phyloP scores from a whole-genome alignment of 2,888 invertebrate genomes.

The Lycaena phlaeas region DNA sequence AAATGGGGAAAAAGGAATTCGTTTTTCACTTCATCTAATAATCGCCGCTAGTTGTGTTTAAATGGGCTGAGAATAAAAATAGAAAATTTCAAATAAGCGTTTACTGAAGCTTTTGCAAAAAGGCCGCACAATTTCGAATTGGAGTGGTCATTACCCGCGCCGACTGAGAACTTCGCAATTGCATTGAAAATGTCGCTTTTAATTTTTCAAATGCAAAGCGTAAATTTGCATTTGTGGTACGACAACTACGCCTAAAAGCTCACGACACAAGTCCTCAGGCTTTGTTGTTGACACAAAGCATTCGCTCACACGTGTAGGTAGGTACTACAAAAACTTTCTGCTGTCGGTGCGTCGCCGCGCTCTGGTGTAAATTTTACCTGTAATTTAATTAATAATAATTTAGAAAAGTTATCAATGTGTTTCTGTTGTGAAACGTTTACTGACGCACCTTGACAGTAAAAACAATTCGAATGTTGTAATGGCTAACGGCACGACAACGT shows the following conservation, averaged over 20 bases:
- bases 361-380: slow-evolving; percentile 5
- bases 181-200: slow-evolving; percentile 68
- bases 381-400: not conserved
- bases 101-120: slow-evolving; percentile 52
- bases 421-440: too few species aligned
- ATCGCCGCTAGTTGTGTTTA: slow-evolving; percentile 15
- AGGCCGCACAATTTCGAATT: slow-evolving; percentile 48
- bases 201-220: slow-evolving; percentile 68
- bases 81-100: slow-evolving; percentile 46
- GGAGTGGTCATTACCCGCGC: slow-evolving; percentile 66
- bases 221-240: slow-evolving; percentile 61
- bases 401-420: too few species aligned
- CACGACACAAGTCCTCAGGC: slow-evolving; percentile 43
- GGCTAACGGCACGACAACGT: too few species aligned
- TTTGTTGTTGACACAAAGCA: slow-evolving; percentile 63
- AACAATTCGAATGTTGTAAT: too few species aligned
- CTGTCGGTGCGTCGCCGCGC: slow-evolving; percentile 12
- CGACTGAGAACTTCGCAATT: slow-evolving; percentile 56
- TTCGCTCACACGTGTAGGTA: slow-evolving; percentile 47
- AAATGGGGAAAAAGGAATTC: not conserved
- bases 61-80: slow-evolving; percentile 29
- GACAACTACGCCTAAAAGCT: slow-evolving; percentile 65
- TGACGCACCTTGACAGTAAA: too few species aligned
- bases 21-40: slow-evolving; percentile 2
- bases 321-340: slow-evolving; percentile 53